Conservation (phyloP, 2,797 vertebrate species). For the Rhinogobio ventralis region DNA sequence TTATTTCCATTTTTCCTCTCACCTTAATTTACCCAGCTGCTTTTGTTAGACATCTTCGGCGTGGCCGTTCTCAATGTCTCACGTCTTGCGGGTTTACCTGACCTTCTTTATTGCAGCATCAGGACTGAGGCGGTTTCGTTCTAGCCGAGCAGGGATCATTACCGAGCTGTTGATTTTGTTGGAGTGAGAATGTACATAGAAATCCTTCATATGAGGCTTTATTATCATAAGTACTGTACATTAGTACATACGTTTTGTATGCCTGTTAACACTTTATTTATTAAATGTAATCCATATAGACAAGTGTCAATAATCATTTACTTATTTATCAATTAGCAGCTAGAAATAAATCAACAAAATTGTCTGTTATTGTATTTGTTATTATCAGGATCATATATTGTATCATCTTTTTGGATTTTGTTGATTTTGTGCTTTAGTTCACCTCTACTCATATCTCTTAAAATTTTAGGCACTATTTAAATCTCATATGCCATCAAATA, state of each 20-base stretch:
- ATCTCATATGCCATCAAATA: not conserved
- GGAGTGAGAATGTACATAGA: not conserved
- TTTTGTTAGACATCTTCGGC: not conserved
- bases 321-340: not conserved
- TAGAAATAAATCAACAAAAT: not conserved
- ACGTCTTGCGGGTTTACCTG: not conserved
- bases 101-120: conserved; percentile 5
- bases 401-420: not conserved
- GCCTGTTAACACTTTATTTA: not conserved
- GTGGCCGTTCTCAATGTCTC: not conserved
- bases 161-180: conserved; percentile 13
- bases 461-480: not conserved
- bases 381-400: too few species aligned
- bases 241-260: not conserved
- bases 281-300: not conserved
- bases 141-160: conserved; percentile 15
- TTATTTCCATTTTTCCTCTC: conserved; percentile 29
- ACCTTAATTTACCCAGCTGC: conserved; percentile 28
- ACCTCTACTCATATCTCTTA: not conserved
- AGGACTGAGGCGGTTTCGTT: conserved; percentile 8
- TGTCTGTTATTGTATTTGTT: not conserved
- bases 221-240: conserved; percentile 25
- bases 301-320: not conserved
- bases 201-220: conserved; percentile 17
- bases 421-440: not conserved